These are phyloP conservation scores for Metallyticus violacea DNA, from an alignment of 2,888 invertebrate species.

Conservation along the genomic window DNA sequence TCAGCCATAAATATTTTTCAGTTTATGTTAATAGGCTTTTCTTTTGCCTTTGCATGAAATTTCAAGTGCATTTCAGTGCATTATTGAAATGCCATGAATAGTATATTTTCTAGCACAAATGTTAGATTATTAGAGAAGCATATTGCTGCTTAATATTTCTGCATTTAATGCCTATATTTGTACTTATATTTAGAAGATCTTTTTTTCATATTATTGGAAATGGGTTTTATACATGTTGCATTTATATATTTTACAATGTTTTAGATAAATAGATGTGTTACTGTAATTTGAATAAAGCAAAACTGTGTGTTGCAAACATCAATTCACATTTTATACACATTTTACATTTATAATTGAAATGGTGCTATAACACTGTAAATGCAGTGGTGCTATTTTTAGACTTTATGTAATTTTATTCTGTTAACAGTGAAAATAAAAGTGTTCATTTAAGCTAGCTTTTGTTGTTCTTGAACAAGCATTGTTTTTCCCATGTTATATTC, in stretches of 20 bases:
- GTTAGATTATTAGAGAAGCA: neutral
- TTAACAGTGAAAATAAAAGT: neutral
- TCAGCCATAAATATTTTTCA: too few species aligned
- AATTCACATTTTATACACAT: neutral
- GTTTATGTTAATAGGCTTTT: neutral
- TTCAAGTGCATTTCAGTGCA: neutral
- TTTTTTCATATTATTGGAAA: neutral
- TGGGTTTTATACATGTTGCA: neutral
- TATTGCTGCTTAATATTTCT: neutral
- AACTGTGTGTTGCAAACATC: neutral
- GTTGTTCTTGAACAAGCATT: too few species aligned
- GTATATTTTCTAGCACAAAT: neutral
- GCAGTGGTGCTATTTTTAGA: neutral
- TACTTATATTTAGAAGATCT: neutral
- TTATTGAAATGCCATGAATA: neutral
- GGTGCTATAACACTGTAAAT: neutral
- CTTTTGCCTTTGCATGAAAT: neutral
- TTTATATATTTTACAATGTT: neutral
- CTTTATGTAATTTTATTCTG: neutral
- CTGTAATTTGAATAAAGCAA: too few species aligned
- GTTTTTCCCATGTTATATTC: too few species aligned
- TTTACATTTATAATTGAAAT: neutral
- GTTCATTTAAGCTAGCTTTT: neutral
- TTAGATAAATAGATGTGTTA: neutral
- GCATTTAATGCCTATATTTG: neutral